Evolutionary conservation across 2,113 vertebrate genomes (phyloP), one percentile per base, ranked within the genome.

Genomic region (Phycodurus eques): DNA sequence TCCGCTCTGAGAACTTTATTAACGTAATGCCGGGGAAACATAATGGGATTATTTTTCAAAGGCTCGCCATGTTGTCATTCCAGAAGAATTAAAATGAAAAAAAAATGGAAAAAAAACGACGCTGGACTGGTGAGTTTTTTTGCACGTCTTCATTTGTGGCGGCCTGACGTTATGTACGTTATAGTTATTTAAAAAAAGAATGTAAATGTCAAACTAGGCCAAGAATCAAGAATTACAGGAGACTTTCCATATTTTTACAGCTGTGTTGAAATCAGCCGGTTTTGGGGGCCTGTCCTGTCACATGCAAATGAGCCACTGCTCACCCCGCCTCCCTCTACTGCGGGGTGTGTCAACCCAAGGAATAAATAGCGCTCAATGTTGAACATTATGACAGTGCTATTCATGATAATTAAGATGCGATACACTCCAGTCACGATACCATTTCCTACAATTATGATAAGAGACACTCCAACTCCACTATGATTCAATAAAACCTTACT

Each of bases 1-100:
- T 80, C 57, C 61, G 59, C 69, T 69, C 65, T 42, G 72, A 35
- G 68, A 74, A 74, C 35, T 80, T 79, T 70, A 74, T 79, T 80
- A 76, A 74, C 76, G 79, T 67, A 66, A 19, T 68, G 35, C 73
- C 73, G 14, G 75, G 74, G 42, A 74, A 60, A 78, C 71, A 77
- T 44, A 71, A 75, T 71, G 9, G 67, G 51, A 68, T 80, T 53
- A 53, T 70, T 74, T 74, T 49, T 11, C n/a, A 20, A 1, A 43
- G 67, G 56, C 15, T 47, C 22, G 57, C 8, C 27, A 57, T 31
- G 9, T 54, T 31, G 43, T 62, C 31, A 61, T 31, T 61, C 31
- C 31, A 15, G 22, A 12, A 14, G 31, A 61, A 35, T 61, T 35
- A 61, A 61, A 46, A 13, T 13, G 63, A 60, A 10, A 33, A 60